These are phyloP conservation scores for Halcyon smyrnensis DNA, from an alignment of 2,797 vertebrate species.

Conservation along the genomic window DNA sequence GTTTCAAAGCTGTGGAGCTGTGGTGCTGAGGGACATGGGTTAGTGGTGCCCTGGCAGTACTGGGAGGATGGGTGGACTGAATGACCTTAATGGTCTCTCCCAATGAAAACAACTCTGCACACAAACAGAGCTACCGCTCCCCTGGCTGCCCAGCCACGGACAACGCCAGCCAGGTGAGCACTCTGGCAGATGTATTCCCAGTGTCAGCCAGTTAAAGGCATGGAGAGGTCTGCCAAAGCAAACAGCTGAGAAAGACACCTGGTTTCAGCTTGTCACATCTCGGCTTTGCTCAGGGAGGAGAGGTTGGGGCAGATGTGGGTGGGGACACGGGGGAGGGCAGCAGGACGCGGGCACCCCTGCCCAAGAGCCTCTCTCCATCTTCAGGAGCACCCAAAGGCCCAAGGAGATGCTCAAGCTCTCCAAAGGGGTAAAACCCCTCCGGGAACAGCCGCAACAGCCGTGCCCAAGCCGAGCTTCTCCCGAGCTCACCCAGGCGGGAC, in stretches of 20 bases:
- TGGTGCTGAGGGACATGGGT: neutral
- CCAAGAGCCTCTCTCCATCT: too few species aligned
- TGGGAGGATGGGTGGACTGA: too few species aligned
- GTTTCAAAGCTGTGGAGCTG: neutral
- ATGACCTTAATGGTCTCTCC: too few species aligned
- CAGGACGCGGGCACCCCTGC: rapidly evolving
- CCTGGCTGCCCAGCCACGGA: rapidly evolving
- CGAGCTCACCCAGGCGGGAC: rapidly evolving
- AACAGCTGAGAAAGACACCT: rapidly evolving
- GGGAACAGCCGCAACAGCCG: too few species aligned
- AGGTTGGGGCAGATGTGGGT: rapidly evolving
- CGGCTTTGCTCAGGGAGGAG: rapidly evolving
- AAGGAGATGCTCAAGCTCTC: rapidly evolving
- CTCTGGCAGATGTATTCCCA: rapidly evolving
- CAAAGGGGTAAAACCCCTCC: rapidly evolving
- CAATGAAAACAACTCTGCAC: too few species aligned
- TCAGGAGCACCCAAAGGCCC: rapidly evolving
- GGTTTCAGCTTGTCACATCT: rapidly evolving
- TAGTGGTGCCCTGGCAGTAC: neutral
- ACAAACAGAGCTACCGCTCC: too few species aligned
- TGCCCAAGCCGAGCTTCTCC: rapidly evolving
- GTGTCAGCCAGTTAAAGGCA: rapidly evolving
- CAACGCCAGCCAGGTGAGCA: rapidly evolving
- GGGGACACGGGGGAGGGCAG: rapidly evolving
- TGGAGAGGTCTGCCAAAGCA: rapidly evolving